Evolutionary conservation across 2,888 invertebrate genomes (phyloP), one percentile per base, ranked within the genome.

Genomic region (Tetragnatha montana): DNA sequence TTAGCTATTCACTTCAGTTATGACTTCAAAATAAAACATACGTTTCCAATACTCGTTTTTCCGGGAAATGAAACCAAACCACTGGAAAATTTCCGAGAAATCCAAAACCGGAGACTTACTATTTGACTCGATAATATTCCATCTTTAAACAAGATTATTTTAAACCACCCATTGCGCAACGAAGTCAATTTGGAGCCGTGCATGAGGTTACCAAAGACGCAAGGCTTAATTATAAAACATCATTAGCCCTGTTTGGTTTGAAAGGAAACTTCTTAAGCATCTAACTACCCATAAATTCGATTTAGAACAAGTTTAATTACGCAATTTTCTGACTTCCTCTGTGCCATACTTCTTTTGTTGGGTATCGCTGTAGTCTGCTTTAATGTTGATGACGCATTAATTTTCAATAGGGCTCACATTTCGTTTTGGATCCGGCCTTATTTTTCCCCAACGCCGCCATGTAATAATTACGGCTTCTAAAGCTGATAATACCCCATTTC

Each of bases 401-500:
- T 86, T 80, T 86, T 86, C 86, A 80, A 86, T 80, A 80, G 73
- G 21, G 50, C 60, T 86, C 60, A 17, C 80, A 74, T 80, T 86
- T 80, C 71, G 8, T 51, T 68, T 60, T 17, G n/a, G 74, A 51
- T 19, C n/a, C 60, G 35, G 10, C 73, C 47, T 73, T 68, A 83
- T 60, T 83, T 80, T 79, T 76, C 50, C 14, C 60, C 17, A 60
- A 22, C 21, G 51, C 50, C 22, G 68, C 80, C 70, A 49, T 21
- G 79, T 74, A 86, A 86, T 86, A 74, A 86, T 86, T 80, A 86
- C 79, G 47, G 60, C 47, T 60, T 73, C 17, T 74, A 85, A 85
- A 79, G 79, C 85, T 79, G 85, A 85, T 85, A 86, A 86, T 86
- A 74, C 74, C 86, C 51, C 69, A 80, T 86, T 86, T 86, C 86